Evolutionary conservation across 1,140 invertebrate species (phyloP), one percentile per base, ranked within the genome.

Genomic region (Apis florea): DNA sequence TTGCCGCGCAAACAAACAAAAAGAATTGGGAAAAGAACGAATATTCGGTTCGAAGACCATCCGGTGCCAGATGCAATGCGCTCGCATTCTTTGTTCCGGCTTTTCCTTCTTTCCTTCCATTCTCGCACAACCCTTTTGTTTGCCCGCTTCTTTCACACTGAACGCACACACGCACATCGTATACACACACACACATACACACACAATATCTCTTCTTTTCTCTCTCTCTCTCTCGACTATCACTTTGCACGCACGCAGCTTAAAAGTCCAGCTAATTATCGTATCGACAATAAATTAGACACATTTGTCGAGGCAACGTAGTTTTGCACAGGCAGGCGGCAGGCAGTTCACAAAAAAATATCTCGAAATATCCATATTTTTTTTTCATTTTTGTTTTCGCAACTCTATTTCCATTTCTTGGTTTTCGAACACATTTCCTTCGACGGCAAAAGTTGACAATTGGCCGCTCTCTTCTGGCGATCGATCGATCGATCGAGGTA

Each of bases 261-360:
- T 83, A 83, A 79, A 83, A 26, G 75, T 61, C 70, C 67, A 70
- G 69, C 72, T 89, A 78, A 85, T 85, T 88, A 83, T 88, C 83
- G 83, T 74, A 82, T 86, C 82, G 77, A 88, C 85, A 85, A 89
- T 89, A 90, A 90, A 90, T 91, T 90, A 90, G 85, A 90, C 87
- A 83, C 63, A 89, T 89, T 26, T 89, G 87, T 79, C 83, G 89
- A 89, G 89, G 90, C 88, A 90, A 87, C 79, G 83, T 85, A 90
- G 85, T 87, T 40, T 85, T 84, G 83, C 78, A 87, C 84, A 83
- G 83, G 79, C 84, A 89, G 87, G 84, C 85, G 81, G 82, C 84
- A 86, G 88, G 83, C 86, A 88, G 77, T 88, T 87, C 56, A 75
- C 71, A 83, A 81, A 78, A 51, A 68, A 70, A 79, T 68, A 81